phyloP scores from a whole-genome alignment of 2,797 vertebrate species.

The Neostethus bicornis region DNA sequence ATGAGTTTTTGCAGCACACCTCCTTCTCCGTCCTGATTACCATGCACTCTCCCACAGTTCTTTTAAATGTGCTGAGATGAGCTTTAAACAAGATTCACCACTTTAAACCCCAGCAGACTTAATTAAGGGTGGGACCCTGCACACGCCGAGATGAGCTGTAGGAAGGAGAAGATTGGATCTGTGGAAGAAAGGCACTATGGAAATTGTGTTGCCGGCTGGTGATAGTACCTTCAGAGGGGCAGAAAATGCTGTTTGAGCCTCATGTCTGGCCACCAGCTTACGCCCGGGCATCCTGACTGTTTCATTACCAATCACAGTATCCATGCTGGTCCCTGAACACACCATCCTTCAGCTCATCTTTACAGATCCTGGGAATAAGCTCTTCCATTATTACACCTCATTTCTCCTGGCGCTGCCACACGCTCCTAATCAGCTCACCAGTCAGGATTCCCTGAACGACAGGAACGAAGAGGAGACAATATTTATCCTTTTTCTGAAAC shows the following conservation, averaged over 20 bases:
- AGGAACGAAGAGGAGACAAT: no score
- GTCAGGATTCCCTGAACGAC: no score
- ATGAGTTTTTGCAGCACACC: conserved; percentile 69
- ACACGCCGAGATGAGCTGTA: conserved; percentile 45
- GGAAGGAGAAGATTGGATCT: conserved; percentile 34
- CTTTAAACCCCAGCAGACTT: conserved; percentile 93
- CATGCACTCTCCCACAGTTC: conserved; percentile 81
- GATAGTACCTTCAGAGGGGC: background rate
- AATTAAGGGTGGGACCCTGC: conserved; percentile 60
- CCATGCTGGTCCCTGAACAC: no score
- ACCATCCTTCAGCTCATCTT: no score
- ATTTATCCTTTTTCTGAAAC: no score
- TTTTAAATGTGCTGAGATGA: conserved; percentile 94
- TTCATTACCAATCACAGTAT: no score
- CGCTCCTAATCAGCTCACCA: no score
- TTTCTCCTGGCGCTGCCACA: no score
- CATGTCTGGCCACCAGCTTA: conserved; percentile 67
- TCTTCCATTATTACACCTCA: no score
- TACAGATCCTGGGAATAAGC: no score
- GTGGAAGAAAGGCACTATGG: conserved; percentile 30
- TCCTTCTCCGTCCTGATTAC: conserved; percentile 85
- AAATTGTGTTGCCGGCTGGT: conserved; percentile 14
- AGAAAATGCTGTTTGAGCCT: conserved; percentile 37
- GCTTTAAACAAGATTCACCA: conserved; percentile 93
- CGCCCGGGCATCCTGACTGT: conserved; percentile 31